Base-by-base conservation (phyloP, 2,888 invertebrate species). In the Drosophila hamatofila region DNA sequence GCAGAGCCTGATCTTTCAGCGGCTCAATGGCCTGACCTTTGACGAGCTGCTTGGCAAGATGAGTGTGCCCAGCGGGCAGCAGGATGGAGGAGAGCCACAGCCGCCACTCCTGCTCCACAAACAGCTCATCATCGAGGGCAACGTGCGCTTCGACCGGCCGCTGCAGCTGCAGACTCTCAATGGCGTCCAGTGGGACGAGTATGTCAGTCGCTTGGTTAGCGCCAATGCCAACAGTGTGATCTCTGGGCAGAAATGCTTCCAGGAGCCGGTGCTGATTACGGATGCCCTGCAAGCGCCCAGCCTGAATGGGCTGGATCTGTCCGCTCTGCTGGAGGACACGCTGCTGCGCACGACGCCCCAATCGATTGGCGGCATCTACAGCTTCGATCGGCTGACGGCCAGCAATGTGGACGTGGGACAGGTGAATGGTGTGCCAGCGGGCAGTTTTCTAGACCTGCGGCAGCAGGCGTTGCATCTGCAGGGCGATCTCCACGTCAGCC, bases 51-150 rank as follows among this genome's bases (percentile, higher is more conserved):
- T 91, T 16, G 63, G 66, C 21, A 81, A 80, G 64, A 61, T 90
- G 23, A 59, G 62, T 1, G 55, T 58, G 5, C 66, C 56, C 27
- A 8, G 12, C n/a, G 44, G 35, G 11, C 3, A 23, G 66, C 2
- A 37, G 23, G 18, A 21, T 25, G n/a, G 11, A 25, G 46, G 8
- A n/a, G n/a, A n/a, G n/a, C 2, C 27, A 16, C 48, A 72, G 1
- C 49, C 82, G 1, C 77, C 75, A 27, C 49, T 92, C 21, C 59
- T 90, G 25, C 78, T 92, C 0, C 89, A 83, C 58, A 92, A 92
- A 61, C 88, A 91, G 51, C 75, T 92, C 3, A 78, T 87, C 23
- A 75, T 92, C 1, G 89, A 91, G 56, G 92, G 92, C 1, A 89
- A 86, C 62, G 85, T 88, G 2, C 60, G 82, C 5, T 92, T 92